Evolutionary conservation across 2,797 vertebrate species (phyloP), one percentile per base, ranked within the genome.

Genomic region (Neostethus bicornis): DNA sequence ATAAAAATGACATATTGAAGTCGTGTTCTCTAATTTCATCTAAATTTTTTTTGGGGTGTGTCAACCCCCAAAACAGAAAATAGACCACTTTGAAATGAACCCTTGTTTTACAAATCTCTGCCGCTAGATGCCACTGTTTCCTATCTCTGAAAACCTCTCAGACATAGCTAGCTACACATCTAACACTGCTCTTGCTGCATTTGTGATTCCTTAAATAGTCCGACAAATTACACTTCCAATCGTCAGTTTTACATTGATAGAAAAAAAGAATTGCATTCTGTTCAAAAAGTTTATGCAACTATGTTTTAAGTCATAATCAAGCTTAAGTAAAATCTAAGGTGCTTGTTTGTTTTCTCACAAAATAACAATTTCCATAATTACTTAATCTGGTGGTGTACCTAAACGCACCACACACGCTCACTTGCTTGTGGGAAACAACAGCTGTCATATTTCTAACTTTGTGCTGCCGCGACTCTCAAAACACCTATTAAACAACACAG

Each of bases 361-460:
- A 20, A 38, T 13, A 4, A 13, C 6, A 7, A 21, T 7, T 6
- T 5, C 2, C 6, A 29, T 1, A 6, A 37, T 41, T 43, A 17
- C 12, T 8, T 4, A 38, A 7, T 35, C 0, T 44, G 29, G 0
- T 25, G 0, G 29, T 13, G 28, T 51, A 46, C 0, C 0, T 84
- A 60, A 85, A 90, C 0, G 65, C 61, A 67, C 1, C 85, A 55
- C 4, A 19, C 57, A 60, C 45, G 55, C 52, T 69, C 39, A 52
- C 56, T 60, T 69, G 60, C 58, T 51, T 69, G 75, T 42, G 83
- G 78, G 80, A 86, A 57, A 1, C 25, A 68, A 63, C 85, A 87
- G 85, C 81, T 90, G 87, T 86, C 64, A 83, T 55, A 50, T 24
- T 70, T 56, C 25, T 31, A 50, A 42, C 51, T 60, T 38, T 16